phyloP scores from a whole-genome alignment of 2,888 invertebrate species.

The Erebia epiphron region DNA sequence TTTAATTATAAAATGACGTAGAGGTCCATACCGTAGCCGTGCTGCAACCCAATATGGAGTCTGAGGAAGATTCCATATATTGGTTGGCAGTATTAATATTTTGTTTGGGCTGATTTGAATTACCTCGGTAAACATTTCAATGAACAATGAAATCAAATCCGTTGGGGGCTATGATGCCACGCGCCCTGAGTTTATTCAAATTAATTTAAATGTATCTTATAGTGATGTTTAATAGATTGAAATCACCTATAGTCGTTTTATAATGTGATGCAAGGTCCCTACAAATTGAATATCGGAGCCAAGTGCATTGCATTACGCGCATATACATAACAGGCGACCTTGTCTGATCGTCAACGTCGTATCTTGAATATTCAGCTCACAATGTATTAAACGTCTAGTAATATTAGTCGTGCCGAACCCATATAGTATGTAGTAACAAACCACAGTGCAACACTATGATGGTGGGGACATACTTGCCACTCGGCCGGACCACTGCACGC shows the following conservation, averaged over 20 bases:
- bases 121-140: neutral
- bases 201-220: neutral
- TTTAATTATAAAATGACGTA: no score
- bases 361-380: constrained; percentile 30
- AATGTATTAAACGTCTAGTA: constrained; percentile 23
- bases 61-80: no score
- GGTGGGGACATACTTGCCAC: no score
- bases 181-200: neutral
- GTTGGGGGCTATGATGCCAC: neutral
- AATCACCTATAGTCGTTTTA: neutral
- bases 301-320: constrained; percentile 20
- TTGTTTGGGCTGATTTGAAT: neutral
- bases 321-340: constrained; percentile 26
- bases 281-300: constrained; percentile 16
- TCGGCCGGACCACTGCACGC: no score
- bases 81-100: no score
- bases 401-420: constrained; percentile 22
- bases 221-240: neutral
- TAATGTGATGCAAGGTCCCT: constrained; percentile 16
- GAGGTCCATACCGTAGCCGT: no score
- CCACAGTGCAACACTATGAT: constrained; percentile 4
- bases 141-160: neutral
- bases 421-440: neutral
- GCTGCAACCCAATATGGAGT: no score
- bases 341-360: constrained; percentile 13